Percentiles rank a stretch among this genome's conserved stretches.
phyloP scores from a whole-genome alignment of 2,888 invertebrate species.

The Xestobium rufovillosum region DNA sequence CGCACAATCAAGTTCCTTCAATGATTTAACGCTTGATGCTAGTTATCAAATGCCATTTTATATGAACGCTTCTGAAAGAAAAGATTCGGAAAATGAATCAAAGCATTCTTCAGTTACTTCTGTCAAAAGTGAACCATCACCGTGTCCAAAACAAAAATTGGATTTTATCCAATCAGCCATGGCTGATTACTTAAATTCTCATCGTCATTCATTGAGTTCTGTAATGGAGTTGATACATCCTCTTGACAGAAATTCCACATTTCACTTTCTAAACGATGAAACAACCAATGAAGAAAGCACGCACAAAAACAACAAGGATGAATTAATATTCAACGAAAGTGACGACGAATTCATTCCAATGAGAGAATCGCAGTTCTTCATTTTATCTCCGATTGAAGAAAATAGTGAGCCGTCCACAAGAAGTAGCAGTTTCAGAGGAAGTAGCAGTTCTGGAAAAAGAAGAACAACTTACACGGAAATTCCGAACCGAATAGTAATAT shows the following conservation, averaged over 20 bases:
- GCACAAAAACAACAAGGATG: conserved; percentile 5
- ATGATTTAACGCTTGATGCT: not conserved
- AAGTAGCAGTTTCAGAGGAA: conserved; percentile 40
- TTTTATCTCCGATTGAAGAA: conserved; percentile 52
- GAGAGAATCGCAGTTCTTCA: conserved; percentile 24
- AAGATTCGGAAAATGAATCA: conserved; percentile 20
- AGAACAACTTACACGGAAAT: conserved; percentile 21
- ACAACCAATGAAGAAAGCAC: conserved; percentile 10
- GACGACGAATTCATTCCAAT: conserved; percentile 20
- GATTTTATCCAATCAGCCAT: conserved; percentile 40
- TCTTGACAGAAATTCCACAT: no score
- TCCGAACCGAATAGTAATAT: conserved; percentile 28
- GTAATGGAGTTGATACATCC: conserved; percentile 40
- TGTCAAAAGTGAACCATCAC: conserved; percentile 37
- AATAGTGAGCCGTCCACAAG: conserved; percentile 49
- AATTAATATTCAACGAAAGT: conserved; percentile 19
- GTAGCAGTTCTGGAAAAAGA: conserved; percentile 32
- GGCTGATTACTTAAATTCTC: conserved; percentile 42
- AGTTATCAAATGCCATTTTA: conserved; percentile 5
- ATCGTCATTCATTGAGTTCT: conserved; percentile 41
- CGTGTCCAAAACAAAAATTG: conserved; percentile 28
- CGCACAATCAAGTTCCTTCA: not conserved
- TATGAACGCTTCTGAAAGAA: conserved; percentile 7
- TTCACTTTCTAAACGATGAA: conserved; percentile 6
- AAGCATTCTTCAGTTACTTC: conserved; percentile 33